Base-by-base conservation (phyloP, 2,797 vertebrate genomes). In the Aulostomus chinensis region DNA sequence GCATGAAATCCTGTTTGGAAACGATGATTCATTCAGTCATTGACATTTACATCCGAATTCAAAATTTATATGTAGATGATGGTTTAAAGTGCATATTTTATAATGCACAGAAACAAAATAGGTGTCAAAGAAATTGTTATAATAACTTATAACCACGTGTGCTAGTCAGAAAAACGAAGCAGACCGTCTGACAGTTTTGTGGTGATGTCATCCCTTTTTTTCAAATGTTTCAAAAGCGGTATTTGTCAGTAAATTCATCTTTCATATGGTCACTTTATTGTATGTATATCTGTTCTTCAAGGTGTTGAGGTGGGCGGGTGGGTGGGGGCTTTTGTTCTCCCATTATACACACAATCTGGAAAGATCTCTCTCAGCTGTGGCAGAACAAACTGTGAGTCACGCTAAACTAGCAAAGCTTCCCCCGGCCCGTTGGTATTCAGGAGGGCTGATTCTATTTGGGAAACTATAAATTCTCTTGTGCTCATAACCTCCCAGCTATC, bases 321-420 rank as follows among this genome's bases (percentile, higher is more conserved):
- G n/a, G n/a, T n/a, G n/a, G n/a, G 16, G 47, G 28, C 36, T 54
- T 60, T 25, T 28, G 29, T 40, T 53, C 12, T 64, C 16, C 10
- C 17, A 1, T 64, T 67, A 14, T 45, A 7, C 42, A 57, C 46
- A 25, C 10, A 24, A 9, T 50, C 14, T 58, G 31, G 14, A 60
- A 35, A 46, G 51, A 51, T 53, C 22, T 24, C 15, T 62, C 25
- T 61, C 31, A 26, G 61, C 62, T 69, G n/a, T n/a, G n/a, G n/a
- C n/a, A n/a, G n/a, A n/a, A n/a, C n/a, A n/a, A n/a, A n/a, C 57
- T 18, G 25, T 56, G 76, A 75, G 56, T 71, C 66, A 43, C 50
- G 46, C 49, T 28, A n/a, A n/a, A 8, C 18, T 10, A 62, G 40
- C 43, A 43, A 53, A 40, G 17, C 52, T 31, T 55, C 42, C 30